Percentiles rank a stretch among this genome's conserved stretches.
These are phyloP conservation scores for Laticauda laticaudata DNA, from an alignment of 2,113 vertebrate species.

Conservation along the genomic window DNA sequence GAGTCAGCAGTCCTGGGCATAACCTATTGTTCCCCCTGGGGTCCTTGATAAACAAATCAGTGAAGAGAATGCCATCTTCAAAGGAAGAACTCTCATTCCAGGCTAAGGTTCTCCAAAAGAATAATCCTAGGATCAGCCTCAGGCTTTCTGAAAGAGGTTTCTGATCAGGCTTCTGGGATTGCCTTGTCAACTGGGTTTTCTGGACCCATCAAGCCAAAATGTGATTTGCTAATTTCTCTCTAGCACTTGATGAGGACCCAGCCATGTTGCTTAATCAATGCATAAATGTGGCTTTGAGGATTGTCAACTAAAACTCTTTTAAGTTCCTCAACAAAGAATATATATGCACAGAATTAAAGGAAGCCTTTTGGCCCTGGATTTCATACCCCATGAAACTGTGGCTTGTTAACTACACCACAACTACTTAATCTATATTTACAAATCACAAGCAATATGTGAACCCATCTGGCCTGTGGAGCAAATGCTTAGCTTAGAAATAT, in stretches of 20 bases:
- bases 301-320: neutral
- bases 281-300: neutral
- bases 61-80: neutral
- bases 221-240: neutral
- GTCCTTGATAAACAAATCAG: neutral
- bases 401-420: neutral
- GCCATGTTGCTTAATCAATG: neutral
- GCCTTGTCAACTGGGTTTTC: neutral
- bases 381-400: neutral
- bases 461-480: neutral
- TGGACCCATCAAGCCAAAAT: neutral
- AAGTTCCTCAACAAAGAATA: neutral
- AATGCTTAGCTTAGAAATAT: neutral
- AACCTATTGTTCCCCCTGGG: neutral
- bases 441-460: neutral
- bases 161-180: neutral
- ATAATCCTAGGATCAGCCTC: neutral
- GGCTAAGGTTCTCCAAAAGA: neutral
- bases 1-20: neutral
- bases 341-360: neutral
- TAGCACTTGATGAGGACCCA: neutral
- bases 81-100: neutral
- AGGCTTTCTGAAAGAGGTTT: neutral
- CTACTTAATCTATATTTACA: neutral
- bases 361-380: neutral